Base-by-base conservation (phyloP, 1,140 invertebrate species). In the Penaeus japonicus region DNA sequence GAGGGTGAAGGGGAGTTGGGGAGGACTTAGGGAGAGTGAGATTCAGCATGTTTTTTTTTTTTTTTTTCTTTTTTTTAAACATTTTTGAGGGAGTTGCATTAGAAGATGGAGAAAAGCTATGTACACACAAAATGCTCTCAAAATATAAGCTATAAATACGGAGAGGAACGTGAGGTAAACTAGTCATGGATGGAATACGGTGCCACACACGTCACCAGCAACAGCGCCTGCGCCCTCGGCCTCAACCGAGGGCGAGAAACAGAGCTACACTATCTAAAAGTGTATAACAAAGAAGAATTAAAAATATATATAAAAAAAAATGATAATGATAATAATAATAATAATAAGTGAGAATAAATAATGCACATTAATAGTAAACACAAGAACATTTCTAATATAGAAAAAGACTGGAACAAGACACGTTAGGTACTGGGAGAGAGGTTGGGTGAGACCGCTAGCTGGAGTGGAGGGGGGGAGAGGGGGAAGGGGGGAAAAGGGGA, bases 81-180 rank as follows among this genome's bases (percentile, higher is more conserved):
- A n/a, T n/a, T n/a, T 62, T 39, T 32, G 47, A 85, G 83, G 65
- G 55, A 75, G 65, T 75, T 55, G 39, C 65, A 75, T 82, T 30
- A 85, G 39, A 77, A 85, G 53, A 70, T 85, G 65, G 70, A 75
- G 83, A 85, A 85, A 77, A 85, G 83, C 83, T 77, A 77, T 77
- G 70, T 85, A 85, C 83, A 85, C 83, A 85, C 83, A 85, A 85
- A 85, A 85, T 85, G 70, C 83, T 85, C 65, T 85, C 62, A 85
- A 85, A 85, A 85, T 85, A 85, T 85, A 85, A 85, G 70, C 81
- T 85, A 85, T 85, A 77, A 85, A 75, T 75, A 85, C 53, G 70
- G 83, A 77, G 83, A 85, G 83, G 83, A 85, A 85, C 83, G 70
- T 85, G 83, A 85, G 83, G 83, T 85, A 85, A 85, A 85, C 83